Evolutionary conservation across 2,888 invertebrate genomes (phyloP).

Genomic region (Troides helena): DNA sequence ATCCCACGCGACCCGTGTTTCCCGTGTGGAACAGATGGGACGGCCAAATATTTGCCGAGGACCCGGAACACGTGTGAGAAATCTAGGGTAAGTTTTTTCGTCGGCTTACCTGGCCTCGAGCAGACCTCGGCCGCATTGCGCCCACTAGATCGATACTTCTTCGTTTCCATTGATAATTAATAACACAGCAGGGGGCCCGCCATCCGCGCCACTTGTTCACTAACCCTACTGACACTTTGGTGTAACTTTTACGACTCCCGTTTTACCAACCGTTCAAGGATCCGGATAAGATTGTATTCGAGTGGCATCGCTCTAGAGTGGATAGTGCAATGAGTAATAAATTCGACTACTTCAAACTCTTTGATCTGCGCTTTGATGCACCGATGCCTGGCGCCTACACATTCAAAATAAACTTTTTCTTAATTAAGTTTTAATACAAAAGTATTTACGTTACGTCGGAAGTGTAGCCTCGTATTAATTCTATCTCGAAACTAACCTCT

Average conservation of each 20-base stretch:
- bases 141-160: slow-evolving; percentile 66
- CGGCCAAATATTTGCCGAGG: slow-evolving; percentile 56
- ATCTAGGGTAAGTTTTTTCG: slow-evolving; percentile 53
- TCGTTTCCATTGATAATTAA: slow-evolving; percentile 69
- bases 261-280: slow-evolving; percentile 69
- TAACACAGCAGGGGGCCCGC: slow-evolving; percentile 50
- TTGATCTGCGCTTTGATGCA: slow-evolving; percentile 53
- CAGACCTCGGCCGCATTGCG: slow-evolving; percentile 47
- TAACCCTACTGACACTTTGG: slow-evolving; percentile 62
- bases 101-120: slow-evolving; percentile 54
- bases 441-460: background rate
- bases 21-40: slow-evolving; percentile 55
- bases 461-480: slow-evolving; percentile 10
- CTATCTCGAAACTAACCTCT: slow-evolving; percentile 37
- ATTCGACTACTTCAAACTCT: slow-evolving; percentile 59
- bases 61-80: slow-evolving; percentile 50
- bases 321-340: slow-evolving; percentile 51
- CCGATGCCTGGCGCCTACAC: slow-evolving; percentile 22
- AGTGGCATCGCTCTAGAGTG: slow-evolving; percentile 60
- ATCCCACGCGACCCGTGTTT: slow-evolving; percentile 69
- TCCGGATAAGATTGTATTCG: slow-evolving; percentile 67
- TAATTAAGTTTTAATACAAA: background rate
- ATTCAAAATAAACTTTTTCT: slow-evolving; percentile 12
- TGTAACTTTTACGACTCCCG: slow-evolving; percentile 74
- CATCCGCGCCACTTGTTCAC: slow-evolving; percentile 55